Evolutionary conservation across 2,113 vertebrate genomes (phyloP).

Genomic region (Rhagologus leucostigma): DNA sequence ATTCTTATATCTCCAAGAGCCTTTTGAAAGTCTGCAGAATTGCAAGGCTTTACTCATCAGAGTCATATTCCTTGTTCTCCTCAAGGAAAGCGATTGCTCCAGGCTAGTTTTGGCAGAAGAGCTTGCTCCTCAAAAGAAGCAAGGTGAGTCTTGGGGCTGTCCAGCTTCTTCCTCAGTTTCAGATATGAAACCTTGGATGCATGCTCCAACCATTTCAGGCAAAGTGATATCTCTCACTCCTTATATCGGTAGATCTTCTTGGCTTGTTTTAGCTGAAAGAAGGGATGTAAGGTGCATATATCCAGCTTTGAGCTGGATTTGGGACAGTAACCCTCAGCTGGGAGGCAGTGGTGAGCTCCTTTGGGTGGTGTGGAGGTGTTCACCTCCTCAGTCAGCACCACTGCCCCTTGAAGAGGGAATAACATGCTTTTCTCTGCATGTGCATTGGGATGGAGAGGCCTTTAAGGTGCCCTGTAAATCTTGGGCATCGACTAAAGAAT

Average conservation of each 20-base stretch:
- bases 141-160: background rate
- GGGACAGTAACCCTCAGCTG: background rate
- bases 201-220: background rate
- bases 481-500: background rate
- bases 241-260: background rate
- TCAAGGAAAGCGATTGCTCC: slow-evolving; percentile 12
- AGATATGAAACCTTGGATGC: background rate
- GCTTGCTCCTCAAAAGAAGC: slow-evolving; percentile 48
- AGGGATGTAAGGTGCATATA: background rate
- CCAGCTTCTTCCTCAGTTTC: background rate
- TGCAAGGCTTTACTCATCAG: slow-evolving; percentile 45
- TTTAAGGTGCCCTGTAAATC: background rate
- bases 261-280: background rate
- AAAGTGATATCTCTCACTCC: background rate
- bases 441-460: background rate
- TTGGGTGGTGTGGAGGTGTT: background rate
- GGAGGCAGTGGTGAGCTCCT: background rate
- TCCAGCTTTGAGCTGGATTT: background rate
- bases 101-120: slow-evolving; percentile 29
- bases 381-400: background rate
- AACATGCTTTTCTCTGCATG: rapidly evolving
- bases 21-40: slow-evolving; percentile 54
- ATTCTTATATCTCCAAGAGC: slow-evolving; percentile 6
- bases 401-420: background rate
- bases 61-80: slow-evolving; percentile 16